Evolutionary conservation across 2,888 invertebrate species (phyloP).

Genomic region (Caenorhabditis sinica): DNA sequence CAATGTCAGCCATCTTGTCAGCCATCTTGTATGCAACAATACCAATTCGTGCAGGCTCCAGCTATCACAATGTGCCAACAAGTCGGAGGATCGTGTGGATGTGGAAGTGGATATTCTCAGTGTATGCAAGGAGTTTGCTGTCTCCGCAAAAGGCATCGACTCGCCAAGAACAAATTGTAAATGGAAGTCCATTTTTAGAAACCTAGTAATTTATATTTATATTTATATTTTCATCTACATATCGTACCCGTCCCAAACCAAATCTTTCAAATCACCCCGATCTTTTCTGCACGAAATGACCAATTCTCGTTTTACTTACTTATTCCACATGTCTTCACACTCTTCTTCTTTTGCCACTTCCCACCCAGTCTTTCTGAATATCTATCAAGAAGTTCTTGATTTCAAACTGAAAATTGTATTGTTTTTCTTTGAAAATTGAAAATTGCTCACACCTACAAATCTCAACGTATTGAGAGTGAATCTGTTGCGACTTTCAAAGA

Average conservation of each 20-base stretch:
- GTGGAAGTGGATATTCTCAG: slow-evolving; percentile 79
- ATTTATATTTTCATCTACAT: neutral
- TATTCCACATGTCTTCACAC: slow-evolving; percentile 48
- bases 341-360: slow-evolving; percentile 55
- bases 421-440: slow-evolving; percentile 35
- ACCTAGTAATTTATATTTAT: slow-evolving; percentile 51
- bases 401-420: slow-evolving; percentile 26
- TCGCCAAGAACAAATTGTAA: slow-evolving; percentile 76
- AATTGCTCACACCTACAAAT: slow-evolving; percentile 35
- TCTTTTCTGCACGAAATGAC: slow-evolving; percentile 64
- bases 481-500: slow-evolving; percentile 37
- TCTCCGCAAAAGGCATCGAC: slow-evolving; percentile 78
- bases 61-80: slow-evolving; percentile 77
- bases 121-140: slow-evolving; percentile 82
- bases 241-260: neutral
- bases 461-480: slow-evolving; percentile 41
- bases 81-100: slow-evolving; percentile 74
- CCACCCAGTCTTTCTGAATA: slow-evolving; percentile 49
- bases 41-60: slow-evolving; percentile 72
- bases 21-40: slow-evolving; percentile 74
- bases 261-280: slow-evolving; percentile 36
- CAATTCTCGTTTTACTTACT: slow-evolving; percentile 52
- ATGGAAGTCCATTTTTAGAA: slow-evolving; percentile 27
- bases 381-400: slow-evolving; percentile 47
- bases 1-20: slow-evolving; percentile 79